Evolutionary conservation across 23 tunicate genomes (phyloP).

Genomic region (Ascidia mentula): DNA sequence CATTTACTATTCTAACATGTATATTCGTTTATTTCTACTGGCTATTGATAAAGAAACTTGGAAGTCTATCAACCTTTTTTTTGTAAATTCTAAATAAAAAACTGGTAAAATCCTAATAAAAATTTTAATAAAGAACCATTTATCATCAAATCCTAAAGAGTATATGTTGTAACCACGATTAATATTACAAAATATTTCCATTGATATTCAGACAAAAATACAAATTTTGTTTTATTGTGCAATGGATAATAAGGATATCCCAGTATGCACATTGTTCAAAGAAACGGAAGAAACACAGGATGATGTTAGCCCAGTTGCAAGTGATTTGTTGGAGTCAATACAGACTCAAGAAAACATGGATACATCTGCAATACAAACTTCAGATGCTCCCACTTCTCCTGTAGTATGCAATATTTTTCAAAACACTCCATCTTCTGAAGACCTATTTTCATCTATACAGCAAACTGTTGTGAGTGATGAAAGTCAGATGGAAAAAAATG

Average conservation of each 20-base stretch:
- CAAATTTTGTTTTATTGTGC: no score
- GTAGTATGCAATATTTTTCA: conserved; percentile 50
- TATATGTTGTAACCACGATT: no score
- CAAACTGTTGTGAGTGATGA: not conserved
- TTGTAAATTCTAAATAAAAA: no score
- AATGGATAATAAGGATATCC: conserved; percentile 30
- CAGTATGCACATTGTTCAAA: conserved; percentile 80
- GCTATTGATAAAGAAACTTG: no score
- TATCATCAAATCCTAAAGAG: no score
- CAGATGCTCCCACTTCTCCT: not conserved
- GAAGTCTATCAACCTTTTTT: no score
- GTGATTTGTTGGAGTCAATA: not conserved
- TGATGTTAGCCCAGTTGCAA: not conserved
- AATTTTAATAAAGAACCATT: no score
- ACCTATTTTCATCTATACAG: conserved; percentile 25
- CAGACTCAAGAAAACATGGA: not conserved
- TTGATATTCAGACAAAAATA: no score
- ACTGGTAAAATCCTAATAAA: no score
- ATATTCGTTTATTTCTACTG: no score
- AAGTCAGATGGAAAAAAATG: not conserved
- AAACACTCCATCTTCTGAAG: conserved; percentile 30
- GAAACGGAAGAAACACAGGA: conserved; percentile 12
- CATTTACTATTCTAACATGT: no score
- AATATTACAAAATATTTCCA: no score
- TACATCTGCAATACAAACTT: not conserved